phyloP scores from a whole-genome alignment of 2,888 invertebrate genomes.

The Agonopterix heracliana region DNA sequence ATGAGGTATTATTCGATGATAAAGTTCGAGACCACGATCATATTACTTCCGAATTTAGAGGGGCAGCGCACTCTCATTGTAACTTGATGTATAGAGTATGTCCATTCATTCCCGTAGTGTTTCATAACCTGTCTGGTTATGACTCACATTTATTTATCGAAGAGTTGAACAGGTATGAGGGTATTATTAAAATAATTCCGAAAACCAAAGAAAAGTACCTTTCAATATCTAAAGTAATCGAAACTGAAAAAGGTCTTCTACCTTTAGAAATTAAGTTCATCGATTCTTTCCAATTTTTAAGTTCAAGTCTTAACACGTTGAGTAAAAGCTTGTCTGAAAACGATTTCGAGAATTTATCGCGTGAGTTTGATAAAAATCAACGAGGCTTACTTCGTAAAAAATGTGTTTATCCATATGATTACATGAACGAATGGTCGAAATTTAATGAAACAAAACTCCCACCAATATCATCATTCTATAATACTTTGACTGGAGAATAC shows the following conservation, averaged over 20 bases:
- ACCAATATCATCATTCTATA: constrained; percentile 16
- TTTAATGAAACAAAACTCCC: constrained; percentile 13
- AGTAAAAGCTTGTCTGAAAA: too few species aligned
- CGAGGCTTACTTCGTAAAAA: too few species aligned
- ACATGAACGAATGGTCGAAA: constrained; percentile 10
- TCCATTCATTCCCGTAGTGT: constrained; percentile 2
- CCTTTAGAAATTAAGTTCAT: constrained; percentile 8
- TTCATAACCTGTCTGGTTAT: constrained; percentile 7
- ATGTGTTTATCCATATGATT: constrained; percentile 14
- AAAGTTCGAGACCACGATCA: constrained; percentile 5
- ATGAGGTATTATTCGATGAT: neutral
- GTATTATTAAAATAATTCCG: constrained; percentile 20
- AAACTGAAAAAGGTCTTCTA: too few species aligned
- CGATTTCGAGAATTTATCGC: too few species aligned
- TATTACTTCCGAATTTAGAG: constrained; percentile 1
- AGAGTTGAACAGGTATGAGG: constrained; percentile 19
- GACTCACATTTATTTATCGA: constrained; percentile 23
- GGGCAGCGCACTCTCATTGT: constrained; percentile 1
- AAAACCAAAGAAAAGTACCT: constrained; percentile 28
- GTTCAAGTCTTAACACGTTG: too few species aligned
- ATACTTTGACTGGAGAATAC: constrained; percentile 7
- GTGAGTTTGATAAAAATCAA: too few species aligned
- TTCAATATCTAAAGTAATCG: too few species aligned
- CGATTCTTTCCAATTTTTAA: constrained; percentile 6
- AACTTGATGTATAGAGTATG: constrained; percentile 1